These are phyloP conservation scores for Tetramorium alpestre DNA, from an alignment of 1,140 invertebrate genomes.

Conservation along the genomic window DNA sequence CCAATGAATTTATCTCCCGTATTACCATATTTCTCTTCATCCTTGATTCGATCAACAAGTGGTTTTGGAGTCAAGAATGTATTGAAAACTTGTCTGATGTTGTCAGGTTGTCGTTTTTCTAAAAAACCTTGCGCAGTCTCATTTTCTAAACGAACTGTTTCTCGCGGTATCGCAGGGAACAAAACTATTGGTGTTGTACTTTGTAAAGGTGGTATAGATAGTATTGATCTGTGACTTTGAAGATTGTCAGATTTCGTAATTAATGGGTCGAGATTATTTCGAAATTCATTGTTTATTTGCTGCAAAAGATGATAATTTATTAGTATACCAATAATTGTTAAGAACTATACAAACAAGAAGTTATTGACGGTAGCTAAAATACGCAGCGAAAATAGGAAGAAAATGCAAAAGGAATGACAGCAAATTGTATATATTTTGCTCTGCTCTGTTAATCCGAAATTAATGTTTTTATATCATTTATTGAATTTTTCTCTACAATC, in stretches of 20 bases:
- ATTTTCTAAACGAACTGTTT: conserved; percentile 76
- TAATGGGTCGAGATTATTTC: conserved; percentile 72
- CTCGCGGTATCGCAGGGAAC: conserved; percentile 62
- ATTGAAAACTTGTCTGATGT: conserved; percentile 66
- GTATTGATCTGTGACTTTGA: conserved; percentile 14
- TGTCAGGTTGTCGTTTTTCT: conserved; percentile 71
- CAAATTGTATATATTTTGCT: background rate
- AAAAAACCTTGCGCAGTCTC: conserved; percentile 75
- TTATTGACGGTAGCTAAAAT: background rate
- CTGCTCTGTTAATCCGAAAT: background rate
- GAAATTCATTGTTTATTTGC: conserved; percentile 73
- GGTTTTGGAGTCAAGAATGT: conserved; percentile 85
- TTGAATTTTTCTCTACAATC: background rate
- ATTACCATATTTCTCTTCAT: conserved; percentile 91
- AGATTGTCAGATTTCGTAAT: background rate
- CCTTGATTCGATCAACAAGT: conserved; percentile 89
- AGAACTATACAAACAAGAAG: background rate
- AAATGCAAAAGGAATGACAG: background rate
- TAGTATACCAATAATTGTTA: background rate
- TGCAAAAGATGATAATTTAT: conserved; percentile 27
- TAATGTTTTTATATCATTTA: background rate
- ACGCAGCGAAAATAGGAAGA: background rate
- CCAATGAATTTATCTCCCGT: conserved; percentile 87
- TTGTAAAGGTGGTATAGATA: background rate
- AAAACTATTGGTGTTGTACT: conserved; percentile 8